Conservation (phyloP, 2,113 vertebrate species). For the Mustela lutreola region DNA sequence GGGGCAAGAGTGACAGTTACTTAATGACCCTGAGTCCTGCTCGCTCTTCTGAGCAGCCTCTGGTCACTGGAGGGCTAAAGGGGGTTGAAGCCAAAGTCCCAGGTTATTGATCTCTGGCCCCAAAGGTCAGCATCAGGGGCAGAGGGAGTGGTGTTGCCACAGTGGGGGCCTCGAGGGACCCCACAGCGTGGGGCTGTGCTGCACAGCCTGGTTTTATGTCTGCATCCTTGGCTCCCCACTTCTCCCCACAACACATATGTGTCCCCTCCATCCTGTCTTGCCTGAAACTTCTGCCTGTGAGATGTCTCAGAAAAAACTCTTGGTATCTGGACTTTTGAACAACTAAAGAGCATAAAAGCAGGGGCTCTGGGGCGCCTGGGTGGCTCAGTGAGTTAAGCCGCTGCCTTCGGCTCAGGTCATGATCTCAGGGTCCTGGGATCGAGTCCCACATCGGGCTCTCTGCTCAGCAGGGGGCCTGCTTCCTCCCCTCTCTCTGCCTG, state of each 20-base stretch:
- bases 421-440: no score
- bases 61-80: slow-evolving; percentile 52
- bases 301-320: neutral
- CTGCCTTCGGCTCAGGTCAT: no score
- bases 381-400: no score
- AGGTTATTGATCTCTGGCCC: slow-evolving; percentile 75
- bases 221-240: neutral
- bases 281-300: neutral
- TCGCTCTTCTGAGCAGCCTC: slow-evolving; percentile 46
- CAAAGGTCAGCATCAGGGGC: slow-evolving; percentile 73
- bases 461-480: no score
- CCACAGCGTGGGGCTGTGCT: neutral
- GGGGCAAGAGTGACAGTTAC: slow-evolving; percentile 67
- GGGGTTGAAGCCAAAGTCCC: slow-evolving; percentile 50
- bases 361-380: neutral
- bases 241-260: neutral
- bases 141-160: slow-evolving; percentile 40
- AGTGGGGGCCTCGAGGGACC: slow-evolving; percentile 13
- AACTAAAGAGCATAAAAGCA: neutral
- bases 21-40: slow-evolving; percentile 71
- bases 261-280: neutral
- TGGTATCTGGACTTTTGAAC: neutral
- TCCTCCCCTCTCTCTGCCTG: no score
- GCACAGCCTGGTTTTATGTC: neutral
- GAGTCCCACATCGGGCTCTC: no score